Evolutionary conservation across 2,113 vertebrate genomes (phyloP), one percentile per base, ranked within the genome.

Genomic region (Columbina picui): DNA sequence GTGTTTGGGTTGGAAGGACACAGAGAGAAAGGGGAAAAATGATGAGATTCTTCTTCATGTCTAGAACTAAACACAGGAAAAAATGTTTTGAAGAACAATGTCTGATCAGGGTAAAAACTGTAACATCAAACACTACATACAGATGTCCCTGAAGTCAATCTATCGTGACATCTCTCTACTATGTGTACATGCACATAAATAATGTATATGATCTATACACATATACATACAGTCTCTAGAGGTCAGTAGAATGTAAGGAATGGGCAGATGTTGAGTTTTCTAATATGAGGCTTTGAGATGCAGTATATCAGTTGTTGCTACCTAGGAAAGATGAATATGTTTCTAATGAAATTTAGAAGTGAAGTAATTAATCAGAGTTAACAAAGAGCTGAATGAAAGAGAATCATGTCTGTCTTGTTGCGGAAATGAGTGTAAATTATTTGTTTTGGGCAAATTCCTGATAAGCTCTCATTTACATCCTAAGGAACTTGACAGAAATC

Each of bases 161-260:
- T 59, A 3, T 80, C 67, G 34, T 74, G 26, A 22, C 26, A 2
- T 59, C 55, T 52, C 63, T 84, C 13, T 47, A 14, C 21, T 26
- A 4, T 23, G 30, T 86, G 60, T 39, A 23, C 20, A 20, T 64
- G 80, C 43, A 47, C 85, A 94, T 87, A 83, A 88, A 95, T 92
- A 93, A 94, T 90, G 87, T 84, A 92, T 90, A 84, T 75, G 70
- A 89, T 45, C 89, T 70, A 53, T 88, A 90, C 80, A 81, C 96
- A 93, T 73, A 95, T 92, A 96, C 85, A 81, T 76, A 88, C 94
- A 98, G 98, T 98, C 98, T 98, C 98, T 98, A 98, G 98, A 98
- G 98, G 98, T 98, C 98, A 98, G 96, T 98, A 98, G 97, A 98
- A 97, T 97, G 94, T 98, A 98, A 98, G 98, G 95, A 98, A 98